Evolutionary conservation across 2,113 vertebrate species (phyloP).

Genomic region (Anoura caudifer): DNA sequence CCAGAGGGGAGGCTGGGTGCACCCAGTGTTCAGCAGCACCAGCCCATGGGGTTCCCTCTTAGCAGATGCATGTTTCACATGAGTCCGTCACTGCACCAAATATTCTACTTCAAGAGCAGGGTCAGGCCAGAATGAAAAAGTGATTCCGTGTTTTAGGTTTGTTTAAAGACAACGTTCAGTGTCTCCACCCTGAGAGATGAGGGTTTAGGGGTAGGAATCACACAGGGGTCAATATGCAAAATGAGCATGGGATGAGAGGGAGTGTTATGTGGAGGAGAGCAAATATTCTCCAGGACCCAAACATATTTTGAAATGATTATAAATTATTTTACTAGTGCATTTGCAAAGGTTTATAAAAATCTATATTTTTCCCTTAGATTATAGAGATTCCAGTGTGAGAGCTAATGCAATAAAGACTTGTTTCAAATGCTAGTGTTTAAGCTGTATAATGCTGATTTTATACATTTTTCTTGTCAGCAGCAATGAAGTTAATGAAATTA

Average conservation of each 20-base stretch:
- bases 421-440: background rate
- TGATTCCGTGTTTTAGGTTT: background rate
- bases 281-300: background rate
- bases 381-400: background rate
- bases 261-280: background rate
- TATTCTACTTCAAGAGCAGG: background rate
- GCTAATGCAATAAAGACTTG: background rate
- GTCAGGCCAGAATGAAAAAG: background rate
- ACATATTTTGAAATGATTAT: background rate
- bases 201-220: background rate
- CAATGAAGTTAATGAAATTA: background rate
- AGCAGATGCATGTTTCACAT: background rate
- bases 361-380: background rate
- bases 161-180: background rate
- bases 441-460: background rate
- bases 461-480: background rate
- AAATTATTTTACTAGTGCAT: background rate
- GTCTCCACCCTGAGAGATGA: background rate
- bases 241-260: background rate
- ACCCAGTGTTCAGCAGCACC: no score
- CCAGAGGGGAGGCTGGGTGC: background rate
- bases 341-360: background rate
- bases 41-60: background rate
- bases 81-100: background rate
- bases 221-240: background rate